Percentiles rank a stretch among this genome's conserved stretches.
phyloP scores from a whole-genome alignment of 1,140 invertebrate species.

The Meteorus sp. region DNA sequence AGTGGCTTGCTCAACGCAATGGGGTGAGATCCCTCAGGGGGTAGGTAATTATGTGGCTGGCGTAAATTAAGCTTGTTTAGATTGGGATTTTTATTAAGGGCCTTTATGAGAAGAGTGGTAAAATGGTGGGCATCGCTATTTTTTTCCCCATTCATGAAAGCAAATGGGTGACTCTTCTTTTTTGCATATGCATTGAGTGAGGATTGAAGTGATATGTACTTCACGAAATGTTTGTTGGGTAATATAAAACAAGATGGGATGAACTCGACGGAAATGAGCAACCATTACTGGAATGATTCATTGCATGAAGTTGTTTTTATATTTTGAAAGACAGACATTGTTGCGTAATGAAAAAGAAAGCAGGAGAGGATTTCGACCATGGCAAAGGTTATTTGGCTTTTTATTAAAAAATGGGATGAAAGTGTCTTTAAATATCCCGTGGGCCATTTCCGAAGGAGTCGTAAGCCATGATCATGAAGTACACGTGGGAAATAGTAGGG shows the following conservation, averaged over 20 bases:
- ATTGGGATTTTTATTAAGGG: conserved; percentile 62
- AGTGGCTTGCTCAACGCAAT: conserved; percentile 26
- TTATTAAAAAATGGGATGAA: not conserved
- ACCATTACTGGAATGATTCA: too few relatives aligned
- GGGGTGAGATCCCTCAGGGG: conserved; percentile 32
- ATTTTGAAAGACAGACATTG: too few relatives aligned
- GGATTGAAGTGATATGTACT: too few relatives aligned
- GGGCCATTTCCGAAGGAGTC: conserved; percentile 40
- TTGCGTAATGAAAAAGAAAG: not conserved
- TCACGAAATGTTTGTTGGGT: too few relatives aligned
- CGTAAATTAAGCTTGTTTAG: conserved; percentile 62
- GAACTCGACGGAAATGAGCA: too few relatives aligned
- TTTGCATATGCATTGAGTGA: not conserved
- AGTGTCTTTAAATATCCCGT: not conserved
- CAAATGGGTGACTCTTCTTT: not conserved
- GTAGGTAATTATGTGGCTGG: conserved; percentile 60
- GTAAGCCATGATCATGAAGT: conserved; percentile 48
- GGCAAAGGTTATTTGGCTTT: not conserved
- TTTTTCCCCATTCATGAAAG: not conserved
- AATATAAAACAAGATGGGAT: too few relatives aligned
- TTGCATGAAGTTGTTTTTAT: too few relatives aligned
- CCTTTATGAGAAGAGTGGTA: conserved; percentile 47
- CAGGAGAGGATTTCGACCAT: too few relatives aligned
- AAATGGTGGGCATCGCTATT: conserved; percentile 43
- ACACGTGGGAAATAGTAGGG: conserved; percentile 30